A percentile compares a stretch with the other conserved stretches of the same genome.
Conservation (phyloP, 2,113 vertebrate genomes). For the Narcine bancroftii region DNA sequence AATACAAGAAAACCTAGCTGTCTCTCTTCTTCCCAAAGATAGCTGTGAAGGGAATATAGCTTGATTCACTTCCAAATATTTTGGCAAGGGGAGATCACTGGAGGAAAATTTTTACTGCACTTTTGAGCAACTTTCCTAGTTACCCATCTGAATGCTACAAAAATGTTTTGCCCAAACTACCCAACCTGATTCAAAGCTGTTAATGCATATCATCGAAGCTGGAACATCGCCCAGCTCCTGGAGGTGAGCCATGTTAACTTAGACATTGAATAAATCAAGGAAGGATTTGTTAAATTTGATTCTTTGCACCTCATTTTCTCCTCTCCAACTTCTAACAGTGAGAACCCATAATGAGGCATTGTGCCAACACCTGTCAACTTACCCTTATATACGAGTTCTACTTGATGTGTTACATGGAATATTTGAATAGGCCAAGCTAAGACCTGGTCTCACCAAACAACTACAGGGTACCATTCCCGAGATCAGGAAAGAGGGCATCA, state of each 20-base stretch:
- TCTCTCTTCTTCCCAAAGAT: slow-evolving; percentile 19
- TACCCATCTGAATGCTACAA: slow-evolving; percentile 31
- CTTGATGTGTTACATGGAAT: neutral
- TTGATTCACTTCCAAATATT: slow-evolving; percentile 7
- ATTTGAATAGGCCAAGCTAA: neutral
- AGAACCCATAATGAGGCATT: too few species aligned
- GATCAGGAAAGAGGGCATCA: neutral
- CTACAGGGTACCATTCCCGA: neutral
- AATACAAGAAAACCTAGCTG: slow-evolving; percentile 25
- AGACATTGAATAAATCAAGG: neutral
- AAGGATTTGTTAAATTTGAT: slow-evolving; percentile 20
- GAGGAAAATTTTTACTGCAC: slow-evolving; percentile 31
- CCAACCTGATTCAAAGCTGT: slow-evolving; percentile 34
- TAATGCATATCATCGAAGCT: slow-evolving; percentile 17
- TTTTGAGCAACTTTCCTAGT: slow-evolving; percentile 24
- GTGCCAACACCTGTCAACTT: neutral
- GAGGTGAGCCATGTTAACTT: neutral
- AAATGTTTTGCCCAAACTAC: slow-evolving; percentile 20
- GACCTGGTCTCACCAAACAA: neutral
- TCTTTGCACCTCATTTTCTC: slow-evolving; percentile 3
- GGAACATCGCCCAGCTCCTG: slow-evolving; percentile 23
- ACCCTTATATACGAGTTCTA: neutral
- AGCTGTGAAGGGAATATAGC: slow-evolving; percentile 26
- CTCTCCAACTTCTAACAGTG: neutral
- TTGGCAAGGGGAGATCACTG: slow-evolving; percentile 24